phyloP scores from a whole-genome alignment of 2,888 invertebrate species.

The Brachylomia viminalis region DNA sequence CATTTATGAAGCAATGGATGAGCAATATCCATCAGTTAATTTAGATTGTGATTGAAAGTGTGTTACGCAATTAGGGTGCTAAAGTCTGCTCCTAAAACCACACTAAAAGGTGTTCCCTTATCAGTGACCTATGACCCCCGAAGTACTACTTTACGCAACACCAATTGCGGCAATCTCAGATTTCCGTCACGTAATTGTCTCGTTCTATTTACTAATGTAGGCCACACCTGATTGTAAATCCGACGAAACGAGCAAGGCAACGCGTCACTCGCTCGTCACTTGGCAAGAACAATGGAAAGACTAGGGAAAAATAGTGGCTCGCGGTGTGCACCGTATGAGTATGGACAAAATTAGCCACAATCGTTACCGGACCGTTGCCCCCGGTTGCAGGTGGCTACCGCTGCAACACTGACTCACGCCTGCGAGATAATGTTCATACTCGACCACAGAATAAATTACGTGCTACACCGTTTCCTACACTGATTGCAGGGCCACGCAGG shows the following conservation, averaged over 20 bases:
- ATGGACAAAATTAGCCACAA: constrained; percentile 77
- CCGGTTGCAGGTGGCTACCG: constrained; percentile 66
- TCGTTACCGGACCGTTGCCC: constrained; percentile 79
- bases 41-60: too few relatives aligned
- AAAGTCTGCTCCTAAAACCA: background rate
- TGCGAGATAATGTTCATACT: constrained; percentile 37
- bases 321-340: constrained; percentile 35
- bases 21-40: too few relatives aligned
- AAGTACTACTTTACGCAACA: constrained; percentile 27
- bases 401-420: constrained; percentile 61
- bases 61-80: too few relatives aligned
- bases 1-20: too few relatives aligned
- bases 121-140: background rate
- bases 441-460: constrained; percentile 20
- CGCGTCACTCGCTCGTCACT: constrained; percentile 38
- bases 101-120: background rate
- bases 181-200: constrained; percentile 42
- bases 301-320: constrained; percentile 64
- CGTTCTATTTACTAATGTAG: constrained; percentile 58
- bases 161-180: constrained; percentile 16
- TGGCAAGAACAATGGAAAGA: constrained; percentile 60
- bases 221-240: constrained; percentile 60
- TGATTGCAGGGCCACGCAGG: background rate
- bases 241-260: constrained; percentile 37
- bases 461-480: constrained; percentile 10